Conservation (phyloP, 2,113 vertebrate species). For the Cynopterus brachyotis region DNA sequence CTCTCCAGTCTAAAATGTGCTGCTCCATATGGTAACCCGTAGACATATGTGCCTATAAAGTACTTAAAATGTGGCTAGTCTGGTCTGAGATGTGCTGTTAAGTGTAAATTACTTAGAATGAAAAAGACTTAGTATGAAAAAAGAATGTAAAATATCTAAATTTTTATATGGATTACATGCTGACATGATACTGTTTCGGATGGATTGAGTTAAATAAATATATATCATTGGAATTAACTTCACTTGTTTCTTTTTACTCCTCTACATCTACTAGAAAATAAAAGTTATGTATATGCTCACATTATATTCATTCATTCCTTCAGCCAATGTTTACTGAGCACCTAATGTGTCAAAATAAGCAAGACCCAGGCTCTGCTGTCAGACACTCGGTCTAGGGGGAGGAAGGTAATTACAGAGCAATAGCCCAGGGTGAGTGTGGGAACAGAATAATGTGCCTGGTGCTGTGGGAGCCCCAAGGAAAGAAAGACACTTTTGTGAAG, state of each 20-base stretch:
- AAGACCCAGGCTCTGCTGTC: not conserved
- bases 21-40: not conserved
- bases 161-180: not conserved
- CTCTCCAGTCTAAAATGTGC: not conserved
- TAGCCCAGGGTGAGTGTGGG: not conserved
- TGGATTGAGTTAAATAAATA: not conserved
- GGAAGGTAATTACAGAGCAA: not conserved
- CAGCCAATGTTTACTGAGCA: not conserved
- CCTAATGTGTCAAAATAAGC: not conserved
- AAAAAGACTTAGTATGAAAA: not conserved
- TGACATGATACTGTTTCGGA: constrained; percentile 8
- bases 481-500: not conserved
- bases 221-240: not conserved
- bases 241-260: not conserved
- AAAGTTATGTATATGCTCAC: not conserved
- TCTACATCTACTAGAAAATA: not conserved
- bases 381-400: not conserved
- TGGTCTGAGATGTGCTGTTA: not conserved
- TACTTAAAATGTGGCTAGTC: not conserved
- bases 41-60: not conserved
- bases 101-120: not conserved
- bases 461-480: not conserved
- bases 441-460: not conserved
- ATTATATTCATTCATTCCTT: not conserved
- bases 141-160: not conserved